phyloP scores from a whole-genome alignment of 2,888 invertebrate species.

The Junonia oenone region DNA sequence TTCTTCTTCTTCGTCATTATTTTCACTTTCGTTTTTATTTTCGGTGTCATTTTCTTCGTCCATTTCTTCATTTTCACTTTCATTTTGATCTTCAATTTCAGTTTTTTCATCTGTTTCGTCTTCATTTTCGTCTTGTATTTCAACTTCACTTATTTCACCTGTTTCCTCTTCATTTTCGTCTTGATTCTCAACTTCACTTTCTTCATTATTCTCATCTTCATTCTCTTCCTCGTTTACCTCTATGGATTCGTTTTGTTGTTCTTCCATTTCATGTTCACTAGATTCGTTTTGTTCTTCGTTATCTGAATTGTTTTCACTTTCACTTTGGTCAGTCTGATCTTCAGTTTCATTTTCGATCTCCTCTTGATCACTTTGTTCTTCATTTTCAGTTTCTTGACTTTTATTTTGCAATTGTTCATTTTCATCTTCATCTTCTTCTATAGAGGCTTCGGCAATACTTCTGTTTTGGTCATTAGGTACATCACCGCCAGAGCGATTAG shows the following conservation, averaged over 20 bases:
- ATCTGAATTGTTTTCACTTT: constrained; percentile 13
- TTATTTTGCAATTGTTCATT: neutral
- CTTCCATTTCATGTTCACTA: constrained; percentile 12
- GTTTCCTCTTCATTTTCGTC: too few species aligned
- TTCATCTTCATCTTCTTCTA: neutral
- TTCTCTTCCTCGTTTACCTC: constrained; percentile 17
- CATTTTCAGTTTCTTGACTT: constrained; percentile 14
- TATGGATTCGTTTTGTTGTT: constrained; percentile 16
- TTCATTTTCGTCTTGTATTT: constrained; percentile 20
- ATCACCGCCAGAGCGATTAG: constrained; percentile 23
- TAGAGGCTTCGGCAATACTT: neutral
- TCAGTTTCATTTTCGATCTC: neutral
- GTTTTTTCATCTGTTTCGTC: constrained; percentile 27
- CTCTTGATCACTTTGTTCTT: constrained; percentile 19
- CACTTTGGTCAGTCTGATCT: neutral
- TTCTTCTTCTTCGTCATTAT: constrained; percentile 17
- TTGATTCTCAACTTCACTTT: constrained; percentile 13
- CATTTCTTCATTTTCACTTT: constrained; percentile 26
- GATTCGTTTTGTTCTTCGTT: constrained; percentile 19
- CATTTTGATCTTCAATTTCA: constrained; percentile 15
- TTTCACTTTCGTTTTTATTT: constrained; percentile 24
- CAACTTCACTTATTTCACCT: constrained; percentile 19
- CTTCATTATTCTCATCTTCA: constrained; percentile 26
- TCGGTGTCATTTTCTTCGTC: constrained; percentile 5
- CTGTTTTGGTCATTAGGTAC: constrained; percentile 15